phyloP scores from a whole-genome alignment of 2,888 invertebrate genomes.

The Melanotus villosus region DNA sequence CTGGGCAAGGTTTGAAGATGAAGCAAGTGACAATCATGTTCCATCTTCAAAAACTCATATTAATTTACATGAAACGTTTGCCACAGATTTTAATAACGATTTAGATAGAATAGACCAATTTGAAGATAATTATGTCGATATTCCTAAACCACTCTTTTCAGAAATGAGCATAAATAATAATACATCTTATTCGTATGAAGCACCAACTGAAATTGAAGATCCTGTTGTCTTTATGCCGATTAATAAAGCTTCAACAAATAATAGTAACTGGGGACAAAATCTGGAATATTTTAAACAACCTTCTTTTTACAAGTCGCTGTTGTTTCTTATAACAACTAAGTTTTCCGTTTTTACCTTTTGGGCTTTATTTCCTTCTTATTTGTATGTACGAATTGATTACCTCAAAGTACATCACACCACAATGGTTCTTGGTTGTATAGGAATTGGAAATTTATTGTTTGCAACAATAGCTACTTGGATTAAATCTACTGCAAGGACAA shows the following conservation, averaged over 20 bases:
- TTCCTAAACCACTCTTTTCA: conserved; percentile 72
- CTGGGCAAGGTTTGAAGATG: conserved; percentile 60
- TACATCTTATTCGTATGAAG: conserved; percentile 61
- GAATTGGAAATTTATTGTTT: conserved; percentile 55
- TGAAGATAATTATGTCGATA: conserved; percentile 55
- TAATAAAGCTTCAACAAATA: neutral
- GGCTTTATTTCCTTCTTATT: conserved; percentile 70
- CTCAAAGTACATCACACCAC: conserved; percentile 57
- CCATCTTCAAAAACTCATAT: conserved; percentile 1
- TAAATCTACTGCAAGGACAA: conserved; percentile 58
- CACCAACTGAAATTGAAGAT: conserved; percentile 46
- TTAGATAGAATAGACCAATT: conserved; percentile 68
- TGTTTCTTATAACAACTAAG: conserved; percentile 71
- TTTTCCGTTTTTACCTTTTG: conserved; percentile 71
- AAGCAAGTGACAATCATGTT: conserved; percentile 21
- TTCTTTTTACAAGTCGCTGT: conserved; percentile 72
- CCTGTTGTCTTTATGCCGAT: conserved; percentile 60
- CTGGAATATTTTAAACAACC: conserved; percentile 58
- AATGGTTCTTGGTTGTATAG: conserved; percentile 57
- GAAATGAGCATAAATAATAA: conserved; percentile 71
- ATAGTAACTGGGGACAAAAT: neutral
- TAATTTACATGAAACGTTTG: conserved; percentile 31
- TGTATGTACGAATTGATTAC: conserved; percentile 63
- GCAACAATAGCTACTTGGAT: conserved; percentile 58
- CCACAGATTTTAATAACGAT: conserved; percentile 56